phyloP scores from a whole-genome alignment of 1,140 invertebrate species.

The Teleogryllus occipitalis region DNA sequence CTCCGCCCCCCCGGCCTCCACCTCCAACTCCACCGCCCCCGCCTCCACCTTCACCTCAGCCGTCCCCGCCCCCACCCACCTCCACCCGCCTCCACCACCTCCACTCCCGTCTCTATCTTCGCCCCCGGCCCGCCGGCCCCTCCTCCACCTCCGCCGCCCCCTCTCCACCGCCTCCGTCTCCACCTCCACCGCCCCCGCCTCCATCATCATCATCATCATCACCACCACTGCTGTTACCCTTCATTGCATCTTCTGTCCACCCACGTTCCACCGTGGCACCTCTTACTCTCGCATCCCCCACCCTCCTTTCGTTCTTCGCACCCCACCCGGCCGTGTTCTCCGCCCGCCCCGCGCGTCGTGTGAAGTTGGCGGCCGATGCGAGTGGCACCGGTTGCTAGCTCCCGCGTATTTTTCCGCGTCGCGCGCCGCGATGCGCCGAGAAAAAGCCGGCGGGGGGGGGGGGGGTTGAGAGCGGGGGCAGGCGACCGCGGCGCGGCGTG shows the following conservation, averaged over 20 bases:
- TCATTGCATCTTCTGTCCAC: not conserved
- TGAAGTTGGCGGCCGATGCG: too few species aligned
- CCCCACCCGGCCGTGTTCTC: not conserved
- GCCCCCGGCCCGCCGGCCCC: too few species aligned
- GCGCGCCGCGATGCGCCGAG: too few species aligned
- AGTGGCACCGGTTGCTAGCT: too few species aligned
- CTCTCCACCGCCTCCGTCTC: too few species aligned
- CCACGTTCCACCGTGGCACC: not conserved
- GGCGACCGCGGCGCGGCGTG: too few species aligned
- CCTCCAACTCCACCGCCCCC: not conserved
- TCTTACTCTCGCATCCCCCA: not conserved
- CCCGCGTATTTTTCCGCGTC: too few species aligned
- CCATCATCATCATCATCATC: not conserved
- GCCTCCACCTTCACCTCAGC: not conserved
- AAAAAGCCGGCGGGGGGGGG: too few species aligned
- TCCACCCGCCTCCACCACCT: too few species aligned
- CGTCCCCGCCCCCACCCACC: not conserved
- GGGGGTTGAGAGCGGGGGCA: too few species aligned
- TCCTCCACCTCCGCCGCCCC: too few species aligned
- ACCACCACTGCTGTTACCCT: not conserved
- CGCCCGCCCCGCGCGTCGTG: too few species aligned
- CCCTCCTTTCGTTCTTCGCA: not conserved
- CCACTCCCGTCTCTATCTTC: not conserved
- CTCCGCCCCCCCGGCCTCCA: not conserved
- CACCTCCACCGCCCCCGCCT: not conserved